phyloP scores from a whole-genome alignment of 2,113 vertebrate species.

The Synchiropus splendidus region DNA sequence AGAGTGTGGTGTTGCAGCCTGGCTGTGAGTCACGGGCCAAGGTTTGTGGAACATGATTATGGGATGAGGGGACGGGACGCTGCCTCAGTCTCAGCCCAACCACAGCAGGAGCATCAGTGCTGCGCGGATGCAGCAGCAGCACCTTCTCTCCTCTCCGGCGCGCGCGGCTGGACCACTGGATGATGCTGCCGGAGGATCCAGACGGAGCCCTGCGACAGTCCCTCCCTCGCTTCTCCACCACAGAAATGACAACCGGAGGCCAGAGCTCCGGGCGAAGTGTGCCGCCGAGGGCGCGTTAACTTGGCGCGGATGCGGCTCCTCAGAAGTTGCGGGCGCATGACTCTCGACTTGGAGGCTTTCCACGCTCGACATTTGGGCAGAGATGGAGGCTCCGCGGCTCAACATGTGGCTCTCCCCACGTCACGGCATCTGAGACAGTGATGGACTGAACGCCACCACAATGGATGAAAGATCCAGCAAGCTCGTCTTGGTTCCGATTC shows the following conservation, averaged over 20 bases:
- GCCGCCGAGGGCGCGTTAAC: slow-evolving; percentile 13
- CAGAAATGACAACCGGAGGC: background rate
- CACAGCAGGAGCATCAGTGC: slow-evolving; percentile 23
- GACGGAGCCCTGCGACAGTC: slow-evolving; percentile 4
- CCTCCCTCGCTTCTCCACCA: background rate
- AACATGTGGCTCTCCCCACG: slow-evolving; percentile 43
- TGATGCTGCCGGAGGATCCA: slow-evolving; percentile 23
- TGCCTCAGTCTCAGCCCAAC: slow-evolving; percentile 27
- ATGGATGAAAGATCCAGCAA: slow-evolving; percentile 93
- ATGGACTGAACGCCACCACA: slow-evolving; percentile 61
- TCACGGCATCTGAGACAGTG: slow-evolving; percentile 37
- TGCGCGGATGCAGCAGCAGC: slow-evolving; percentile 42
- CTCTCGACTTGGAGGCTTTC: slow-evolving; percentile 35
- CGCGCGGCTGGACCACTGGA: slow-evolving; percentile 9
- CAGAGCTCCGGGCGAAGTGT: background rate
- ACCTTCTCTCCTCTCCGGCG: slow-evolving; percentile 24
- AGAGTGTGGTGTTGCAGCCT: too few relatives aligned
- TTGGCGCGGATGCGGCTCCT: slow-evolving; percentile 26
- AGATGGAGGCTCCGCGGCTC: slow-evolving; percentile 8
- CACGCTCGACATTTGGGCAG: slow-evolving; percentile 10
- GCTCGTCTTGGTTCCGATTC: slow-evolving; percentile 83
- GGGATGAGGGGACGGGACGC: slow-evolving; percentile 29
- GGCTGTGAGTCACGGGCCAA: too few relatives aligned
- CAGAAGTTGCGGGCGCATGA: slow-evolving; percentile 54
- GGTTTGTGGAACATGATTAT: slow-evolving; percentile 32